Evolutionary conservation across 1,140 invertebrate genomes (phyloP), one percentile per base, ranked within the genome.

Genomic region (Macrotrachela quadricornifera): DNA sequence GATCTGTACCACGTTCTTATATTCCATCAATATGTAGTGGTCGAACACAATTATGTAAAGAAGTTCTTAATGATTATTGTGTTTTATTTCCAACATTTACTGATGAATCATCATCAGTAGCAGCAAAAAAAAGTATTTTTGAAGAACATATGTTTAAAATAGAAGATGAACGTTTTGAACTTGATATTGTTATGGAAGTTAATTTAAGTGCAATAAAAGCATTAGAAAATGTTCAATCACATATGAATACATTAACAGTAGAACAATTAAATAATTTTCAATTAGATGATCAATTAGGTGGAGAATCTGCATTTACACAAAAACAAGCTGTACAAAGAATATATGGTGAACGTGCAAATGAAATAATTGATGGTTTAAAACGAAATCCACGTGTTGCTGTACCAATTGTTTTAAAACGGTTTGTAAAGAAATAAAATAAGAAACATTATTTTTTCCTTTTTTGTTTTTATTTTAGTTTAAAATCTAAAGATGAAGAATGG

Each of bases 81-180:
- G 91, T 96, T 0, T 96, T 88, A 1, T 95, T 96, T 65, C 91
- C 92, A 0, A 88, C 88, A 0, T 97, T 90, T 90, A 92, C 87
- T 9, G 92, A 97, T 67, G 91, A 97, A 62, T 91, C 87, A 10
- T 91, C 88, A 0, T 95, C 94, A 72, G 87, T 94, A 3, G 91
- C 85, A 43, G 91, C 86, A 1, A 76, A 87, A 16, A 97, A 96
- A 75, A 96, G 87, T 0, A 84, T 88, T 63, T 96, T 84, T 62
- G 92, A 97, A 67, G 92, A 97, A 67, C 88, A 84, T 61, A 94
- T 96, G 59, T 97, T 94, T 68, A 77, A 85, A 48, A 94, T 85
- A 69, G 88, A 95, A 68, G 88, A 94, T 70, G 88, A 95, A 67
- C 69, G 85, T 58, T 90, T 83, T 74, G 83, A 82, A 76, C 69